A percentile compares a stretch with the other conserved stretches of the same genome.
Conservation (phyloP, 2,113 vertebrate species). For the Chloebia gouldiae region DNA sequence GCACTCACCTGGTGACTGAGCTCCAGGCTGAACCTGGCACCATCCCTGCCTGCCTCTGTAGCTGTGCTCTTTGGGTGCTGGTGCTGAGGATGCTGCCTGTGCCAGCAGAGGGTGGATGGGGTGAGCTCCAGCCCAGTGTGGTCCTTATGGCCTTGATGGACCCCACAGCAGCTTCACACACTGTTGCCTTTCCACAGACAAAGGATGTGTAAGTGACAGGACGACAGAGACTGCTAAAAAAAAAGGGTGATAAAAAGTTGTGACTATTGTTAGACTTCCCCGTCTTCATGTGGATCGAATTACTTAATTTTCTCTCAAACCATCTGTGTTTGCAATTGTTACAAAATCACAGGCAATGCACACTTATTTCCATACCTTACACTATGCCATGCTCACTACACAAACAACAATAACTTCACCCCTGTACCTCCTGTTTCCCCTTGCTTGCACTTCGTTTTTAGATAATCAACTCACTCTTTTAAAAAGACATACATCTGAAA, state of each 20-base stretch:
- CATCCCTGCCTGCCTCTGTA: rapidly evolving
- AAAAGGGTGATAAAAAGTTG: not conserved
- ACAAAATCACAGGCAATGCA: not conserved
- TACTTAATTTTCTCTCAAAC: not conserved
- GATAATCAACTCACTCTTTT: not conserved
- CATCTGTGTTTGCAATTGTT: not conserved
- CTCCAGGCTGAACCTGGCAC: not conserved
- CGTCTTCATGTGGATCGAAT: not conserved
- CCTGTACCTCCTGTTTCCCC: not conserved
- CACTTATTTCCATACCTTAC: not conserved
- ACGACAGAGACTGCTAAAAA: not conserved
- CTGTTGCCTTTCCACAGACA: not conserved
- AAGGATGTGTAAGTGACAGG: not conserved
- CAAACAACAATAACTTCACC: not conserved
- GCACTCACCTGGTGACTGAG: not conserved
- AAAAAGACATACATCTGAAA: not conserved
- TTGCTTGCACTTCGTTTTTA: not conserved
- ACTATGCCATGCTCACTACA: not conserved
- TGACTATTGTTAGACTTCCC: constrained; percentile 6
- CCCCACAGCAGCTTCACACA: not conserved
- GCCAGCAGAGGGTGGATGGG: not conserved
- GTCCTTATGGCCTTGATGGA: not conserved
- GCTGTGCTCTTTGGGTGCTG: not conserved
- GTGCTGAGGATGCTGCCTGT: not conserved
- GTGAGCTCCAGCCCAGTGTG: not conserved